Base-by-base conservation (phyloP, 1,140 invertebrate species). In the Aphaenogaster rudis region DNA sequence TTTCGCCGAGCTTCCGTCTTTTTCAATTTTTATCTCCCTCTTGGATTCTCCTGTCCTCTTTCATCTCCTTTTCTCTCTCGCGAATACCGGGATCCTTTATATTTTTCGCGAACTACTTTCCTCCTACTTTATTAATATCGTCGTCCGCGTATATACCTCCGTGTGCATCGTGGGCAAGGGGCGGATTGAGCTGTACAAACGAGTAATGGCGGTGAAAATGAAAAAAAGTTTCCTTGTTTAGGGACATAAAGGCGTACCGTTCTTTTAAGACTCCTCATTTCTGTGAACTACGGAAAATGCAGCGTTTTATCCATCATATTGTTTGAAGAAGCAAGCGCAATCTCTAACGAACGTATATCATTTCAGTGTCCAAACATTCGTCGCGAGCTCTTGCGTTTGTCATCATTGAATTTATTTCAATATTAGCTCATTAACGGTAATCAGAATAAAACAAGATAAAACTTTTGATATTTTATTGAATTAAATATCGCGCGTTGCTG, bases 101-200 rank as follows among this genome's bases (percentile, higher is more conserved):
- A 93, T 94, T 92, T 92, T 93, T 93, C 92, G 92, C 81, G 59
- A 86, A 91, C 90, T 90, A 87, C 88, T 88, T 85, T 63, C 39
- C 39, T 80, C n/a, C 17, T 81, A 66, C 71, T 89, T 89, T 91
- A 91, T 91, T 91, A 91, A 91, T 91, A 90, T 91, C 77, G 69
- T 61, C 85, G 45, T 86, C 59, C 76, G 28, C 33, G 61, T 85
- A 52, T 33, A 69, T 33, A 48, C 3, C 36, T 88, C 13, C 74
- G 15, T 67, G 63, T 42, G 54, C 69, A 50, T 11, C 21, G 36
- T 21, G 45, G 48, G 48, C n/a, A 61, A 85, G 36, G 11, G 3
- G 50, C 71, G 52, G 13, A 78, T 54, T 33, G 57, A 69, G 78
- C 36, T 15, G 21, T 50, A 61, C 50, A 50, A 21, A 54, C 52